These are phyloP conservation scores for Nibea coibor DNA, from an alignment of 2,113 vertebrate species.

Conservation along the genomic window DNA sequence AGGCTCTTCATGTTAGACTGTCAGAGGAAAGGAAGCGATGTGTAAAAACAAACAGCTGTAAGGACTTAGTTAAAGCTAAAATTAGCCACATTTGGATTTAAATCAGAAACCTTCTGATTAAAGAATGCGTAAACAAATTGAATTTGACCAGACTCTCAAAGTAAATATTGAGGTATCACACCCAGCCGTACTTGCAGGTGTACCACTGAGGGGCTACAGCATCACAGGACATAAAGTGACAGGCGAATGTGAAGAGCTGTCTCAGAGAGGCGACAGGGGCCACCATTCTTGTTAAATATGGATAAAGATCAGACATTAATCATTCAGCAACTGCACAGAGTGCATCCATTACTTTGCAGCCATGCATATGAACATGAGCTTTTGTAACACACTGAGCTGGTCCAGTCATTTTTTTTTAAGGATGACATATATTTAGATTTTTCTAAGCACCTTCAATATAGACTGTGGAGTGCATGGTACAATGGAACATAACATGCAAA, in stretches of 20 bases:
- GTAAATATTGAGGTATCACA: not conserved
- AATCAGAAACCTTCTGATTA: not conserved
- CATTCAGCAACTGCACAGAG: slow-evolving; percentile 59
- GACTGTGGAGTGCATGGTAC: not conserved
- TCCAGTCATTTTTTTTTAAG: not conserved
- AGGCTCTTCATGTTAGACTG: slow-evolving; percentile 98
- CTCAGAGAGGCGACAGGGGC: slow-evolving; percentile 10
- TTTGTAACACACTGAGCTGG: not conserved
- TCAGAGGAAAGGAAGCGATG: slow-evolving; percentile 22
- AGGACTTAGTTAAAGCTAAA: too few species aligned
- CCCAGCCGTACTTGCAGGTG: not conserved
- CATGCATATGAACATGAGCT: slow-evolving; percentile 15
- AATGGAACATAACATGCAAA: not conserved
- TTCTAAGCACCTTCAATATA: not conserved
- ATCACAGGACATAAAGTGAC: not conserved
- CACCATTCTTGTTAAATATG: slow-evolving; percentile 72
- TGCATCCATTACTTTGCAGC: slow-evolving; percentile 18
- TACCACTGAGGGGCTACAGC: not conserved
- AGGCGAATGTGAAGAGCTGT: slow-evolving; percentile 47
- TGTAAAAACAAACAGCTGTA: not conserved
- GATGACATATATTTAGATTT: not conserved
- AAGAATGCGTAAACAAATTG: not conserved
- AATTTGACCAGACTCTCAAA: not conserved
- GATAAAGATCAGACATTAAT: slow-evolving; percentile 69
- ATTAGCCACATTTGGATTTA: slow-evolving; percentile 5